Evolutionary conservation across 2,113 vertebrate genomes (phyloP).

Genomic region (Silurus asotus): DNA sequence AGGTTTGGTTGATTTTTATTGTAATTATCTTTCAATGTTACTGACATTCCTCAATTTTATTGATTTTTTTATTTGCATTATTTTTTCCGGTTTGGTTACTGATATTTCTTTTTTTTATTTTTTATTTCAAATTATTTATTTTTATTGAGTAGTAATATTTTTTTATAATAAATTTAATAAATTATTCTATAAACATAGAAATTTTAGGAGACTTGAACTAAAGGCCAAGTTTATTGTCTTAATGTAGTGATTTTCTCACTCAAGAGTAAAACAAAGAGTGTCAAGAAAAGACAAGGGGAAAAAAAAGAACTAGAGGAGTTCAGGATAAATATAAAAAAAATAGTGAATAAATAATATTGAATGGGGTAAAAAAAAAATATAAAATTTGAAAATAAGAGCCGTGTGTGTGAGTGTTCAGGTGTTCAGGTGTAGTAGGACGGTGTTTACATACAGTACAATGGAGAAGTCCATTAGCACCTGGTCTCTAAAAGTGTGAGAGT

Average conservation of each 20-base stretch:
- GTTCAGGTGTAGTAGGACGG: not conserved
- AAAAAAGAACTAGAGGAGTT: too few relatives aligned
- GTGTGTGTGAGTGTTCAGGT: not conserved
- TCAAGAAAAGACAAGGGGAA: too few relatives aligned
- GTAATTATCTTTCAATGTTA: too few relatives aligned
- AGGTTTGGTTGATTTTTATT: too few relatives aligned
- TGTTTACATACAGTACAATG: not conserved
- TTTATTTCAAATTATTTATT: too few relatives aligned
- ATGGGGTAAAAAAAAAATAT: not conserved
- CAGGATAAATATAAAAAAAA: too few relatives aligned
- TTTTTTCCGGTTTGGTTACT: too few relatives aligned
- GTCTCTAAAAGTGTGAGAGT: constrained; percentile 45
- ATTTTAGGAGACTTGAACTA: not conserved
- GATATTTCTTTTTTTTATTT: not conserved
- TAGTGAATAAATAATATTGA: not conserved
- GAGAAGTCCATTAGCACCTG: not conserved
- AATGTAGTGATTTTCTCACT: not conserved
- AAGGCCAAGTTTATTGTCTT: not conserved
- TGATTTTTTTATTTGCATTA: too few relatives aligned
- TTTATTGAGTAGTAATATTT: too few relatives aligned
- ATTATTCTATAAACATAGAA: not conserved
- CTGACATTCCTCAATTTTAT: too few relatives aligned
- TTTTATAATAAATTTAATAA: too few relatives aligned
- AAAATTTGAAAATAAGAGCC: not conserved
- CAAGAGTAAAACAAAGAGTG: not conserved